Evolutionary conservation across 1,140 invertebrate species (phyloP), one percentile per base, ranked within the genome.

Genomic region (Sycophila sp.): DNA sequence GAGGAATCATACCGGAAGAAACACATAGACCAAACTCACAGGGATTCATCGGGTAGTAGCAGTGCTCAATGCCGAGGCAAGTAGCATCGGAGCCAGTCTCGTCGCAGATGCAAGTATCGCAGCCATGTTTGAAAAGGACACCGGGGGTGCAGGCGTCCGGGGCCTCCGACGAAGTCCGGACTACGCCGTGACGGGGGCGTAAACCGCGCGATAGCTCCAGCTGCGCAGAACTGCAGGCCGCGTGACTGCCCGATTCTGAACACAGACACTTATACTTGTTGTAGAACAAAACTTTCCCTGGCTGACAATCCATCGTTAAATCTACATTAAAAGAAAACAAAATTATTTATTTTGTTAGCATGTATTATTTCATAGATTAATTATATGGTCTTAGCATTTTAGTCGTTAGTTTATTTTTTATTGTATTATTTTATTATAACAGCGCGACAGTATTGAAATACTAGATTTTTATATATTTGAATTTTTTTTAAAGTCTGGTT

Each of bases 51-150:
- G 28, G 6, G 10, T 7, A 10, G 7, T 4, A 22, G 2, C n/a
- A n/a, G 19, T 15, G 24, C 49, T n/a, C 24, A 0, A 56, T 32
- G 2, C 36, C 64, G 1, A 67, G 34, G 15, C 64, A 67, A 10
- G 36, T 19, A 11, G 64, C 64, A 4, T 11, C 22, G 13, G 53
- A n/a, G n/a, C 13, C n/a, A 4, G 30, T 24, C 8, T 45, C 36
- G 15, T 4, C 26, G 42, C 64, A 67, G 15, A 67, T 26, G 64
- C 64, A 58, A 4, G 64, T 56, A 28, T 56, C 64, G 17, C 64
- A 67, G 8, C 22, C 4, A 19, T 19, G 40, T 13, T 45, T 58
- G 24, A 58, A 67, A 5, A 67, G 24, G 28, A 56, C 6, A 4
- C 51, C 51, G 13, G 64, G 51, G 15, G 64, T 56, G 28, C 64